Evolutionary conservation across 2,888 invertebrate species (phyloP).

Genomic region (Platycnemis pennipes): DNA sequence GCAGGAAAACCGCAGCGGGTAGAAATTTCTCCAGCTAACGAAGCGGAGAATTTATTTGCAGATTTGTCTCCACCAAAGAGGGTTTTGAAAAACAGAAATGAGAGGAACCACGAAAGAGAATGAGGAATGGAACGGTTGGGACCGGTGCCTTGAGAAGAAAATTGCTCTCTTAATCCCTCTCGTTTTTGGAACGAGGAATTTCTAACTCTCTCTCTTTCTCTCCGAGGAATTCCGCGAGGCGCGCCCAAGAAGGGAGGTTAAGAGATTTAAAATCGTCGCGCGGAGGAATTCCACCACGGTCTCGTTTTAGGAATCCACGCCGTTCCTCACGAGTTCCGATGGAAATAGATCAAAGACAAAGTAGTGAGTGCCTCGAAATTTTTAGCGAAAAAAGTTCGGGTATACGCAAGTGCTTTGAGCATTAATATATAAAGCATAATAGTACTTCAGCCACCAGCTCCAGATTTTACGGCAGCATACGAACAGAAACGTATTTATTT

Average conservation of each 20-base stretch:
- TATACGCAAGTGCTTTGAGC: background rate
- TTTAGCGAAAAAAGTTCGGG: background rate
- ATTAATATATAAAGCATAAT: background rate
- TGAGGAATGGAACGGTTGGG: background rate
- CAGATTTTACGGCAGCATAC: background rate
- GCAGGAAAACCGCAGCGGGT: background rate
- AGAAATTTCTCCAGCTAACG: background rate
- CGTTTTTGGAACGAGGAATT: background rate
- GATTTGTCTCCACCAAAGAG: background rate
- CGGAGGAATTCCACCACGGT: background rate
- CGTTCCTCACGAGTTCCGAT: background rate
- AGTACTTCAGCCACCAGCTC: background rate
- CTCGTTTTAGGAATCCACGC: background rate
- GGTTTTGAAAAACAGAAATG: background rate
- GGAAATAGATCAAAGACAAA: background rate
- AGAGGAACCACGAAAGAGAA: background rate
- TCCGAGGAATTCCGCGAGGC: background rate
- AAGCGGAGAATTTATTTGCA: background rate
- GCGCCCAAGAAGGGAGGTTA: background rate
- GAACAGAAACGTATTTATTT: no score
- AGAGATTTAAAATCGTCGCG: slow-evolving; percentile 22
- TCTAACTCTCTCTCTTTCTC: background rate
- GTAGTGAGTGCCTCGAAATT: background rate
- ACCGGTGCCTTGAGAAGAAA: background rate
- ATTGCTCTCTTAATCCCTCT: background rate